Base-by-base conservation (phyloP, 2,113 vertebrate species). In the Rhinoderma darwinii region DNA sequence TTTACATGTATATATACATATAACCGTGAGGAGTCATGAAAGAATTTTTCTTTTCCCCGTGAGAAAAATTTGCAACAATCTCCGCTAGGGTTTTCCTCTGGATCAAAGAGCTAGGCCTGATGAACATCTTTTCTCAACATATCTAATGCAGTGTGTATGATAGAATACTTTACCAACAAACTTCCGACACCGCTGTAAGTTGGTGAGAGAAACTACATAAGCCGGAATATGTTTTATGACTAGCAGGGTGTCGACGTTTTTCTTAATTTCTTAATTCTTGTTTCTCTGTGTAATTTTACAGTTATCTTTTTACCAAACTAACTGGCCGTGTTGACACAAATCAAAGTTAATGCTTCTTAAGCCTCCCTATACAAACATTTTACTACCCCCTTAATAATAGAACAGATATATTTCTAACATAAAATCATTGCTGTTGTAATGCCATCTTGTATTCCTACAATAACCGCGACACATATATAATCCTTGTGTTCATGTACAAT, bases 331-430 rank as follows among this genome's bases (percentile, higher is more conserved):
- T 27, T 50, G 20, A 27, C 20, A 35, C 17, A 66, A 50, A 85
- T 80, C 84, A 80, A 61, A 11, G n/a, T 50, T 30, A 80, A 51
- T 37, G 59, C 25, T 17, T 68, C 35, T 22, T 27, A 79, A 61
- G 32, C 41, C 43, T 41, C 84, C 75, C 56, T 22, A 25, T 50
- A 44, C 43, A 79, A 78, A 78, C 27, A 66, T 78, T 78, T 68
- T 27, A 10, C 32, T 32, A 8, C 35, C 15, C 70, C 51, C 37
- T 27, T 11, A 37, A 56, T 17, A 56, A 75, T 59, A 20, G 37
- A 78, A 39, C 44, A 78, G 43, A 66, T 35, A 32, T 51, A 86
- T 68, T 72, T 32, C 32, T 20, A n/a, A 41, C 44, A 80, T 80
- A 86, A 79, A 86, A 72, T 35, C 15, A 41, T 70, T 84, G 15